Evolutionary conservation across 1,140 invertebrate species (phyloP).

Genomic region (Apocrypta bakeri): DNA sequence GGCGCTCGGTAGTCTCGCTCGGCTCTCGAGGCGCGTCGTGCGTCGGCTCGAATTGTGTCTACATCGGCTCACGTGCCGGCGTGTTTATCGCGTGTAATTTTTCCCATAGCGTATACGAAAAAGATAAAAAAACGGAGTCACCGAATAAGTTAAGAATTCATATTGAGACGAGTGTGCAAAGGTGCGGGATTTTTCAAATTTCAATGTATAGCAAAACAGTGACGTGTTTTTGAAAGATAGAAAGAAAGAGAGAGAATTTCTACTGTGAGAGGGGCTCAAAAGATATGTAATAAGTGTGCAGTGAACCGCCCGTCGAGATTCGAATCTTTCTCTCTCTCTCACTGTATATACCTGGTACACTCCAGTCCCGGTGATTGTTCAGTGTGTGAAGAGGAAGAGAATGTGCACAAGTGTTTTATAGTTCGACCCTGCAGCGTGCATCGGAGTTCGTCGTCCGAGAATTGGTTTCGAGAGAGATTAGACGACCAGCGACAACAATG

Average conservation of each 20-base stretch:
- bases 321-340: not conserved
- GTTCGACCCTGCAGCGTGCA: not conserved
- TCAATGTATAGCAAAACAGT: not conserved
- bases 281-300: not conserved
- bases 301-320: not conserved
- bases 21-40: conserved; percentile 19
- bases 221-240: not conserved
- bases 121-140: too few relatives aligned
- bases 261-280: too few relatives aligned
- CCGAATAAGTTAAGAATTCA: too few relatives aligned
- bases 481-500: not conserved
- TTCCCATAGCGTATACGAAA: not conserved
- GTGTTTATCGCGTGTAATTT: not conserved
- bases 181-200: not conserved
- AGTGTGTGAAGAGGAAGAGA: conserved; percentile 20
- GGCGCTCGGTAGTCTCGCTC: conserved; percentile 21
- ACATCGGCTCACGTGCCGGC: not conserved
- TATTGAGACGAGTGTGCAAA: not conserved
- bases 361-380: not conserved
- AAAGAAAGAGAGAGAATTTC: conserved; percentile 6
- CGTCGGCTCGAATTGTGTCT: not conserved
- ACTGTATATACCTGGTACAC: not conserved
- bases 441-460: not conserved
- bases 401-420: conserved; percentile 22
- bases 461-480: not conserved